Conservation (phyloP, 1,140 invertebrate genomes). For the Drosophila truncata region DNA sequence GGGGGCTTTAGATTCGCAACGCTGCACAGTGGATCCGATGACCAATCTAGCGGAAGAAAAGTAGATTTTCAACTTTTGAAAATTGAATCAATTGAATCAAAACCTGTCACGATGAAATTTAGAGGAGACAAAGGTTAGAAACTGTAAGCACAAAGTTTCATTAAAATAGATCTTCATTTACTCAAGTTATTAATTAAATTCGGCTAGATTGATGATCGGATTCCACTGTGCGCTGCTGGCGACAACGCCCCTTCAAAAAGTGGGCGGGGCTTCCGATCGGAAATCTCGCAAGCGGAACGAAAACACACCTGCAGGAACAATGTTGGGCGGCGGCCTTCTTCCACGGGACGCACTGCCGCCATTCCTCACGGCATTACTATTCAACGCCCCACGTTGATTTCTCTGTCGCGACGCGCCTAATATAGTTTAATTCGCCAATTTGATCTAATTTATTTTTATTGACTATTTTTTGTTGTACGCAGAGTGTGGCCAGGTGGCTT, state of each 20-base stretch:
- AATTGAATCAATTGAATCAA: too few species aligned
- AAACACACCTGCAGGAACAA: slow-evolving; percentile 74
- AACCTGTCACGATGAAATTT: too few species aligned
- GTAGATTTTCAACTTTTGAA: too few species aligned
- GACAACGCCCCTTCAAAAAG: slow-evolving; percentile 67
- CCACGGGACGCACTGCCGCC: slow-evolving; percentile 33
- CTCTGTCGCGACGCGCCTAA: slow-evolving; percentile 27
- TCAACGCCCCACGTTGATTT: slow-evolving; percentile 12
- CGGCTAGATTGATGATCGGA: too few species aligned
- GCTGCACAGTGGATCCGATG: too few species aligned
- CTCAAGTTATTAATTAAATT: too few species aligned
- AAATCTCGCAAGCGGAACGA: slow-evolving; percentile 22
- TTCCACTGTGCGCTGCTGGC: too few species aligned
- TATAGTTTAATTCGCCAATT: slow-evolving; percentile 39
- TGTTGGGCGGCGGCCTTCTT: slow-evolving; percentile 56
- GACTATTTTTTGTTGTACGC: slow-evolving; percentile 20
- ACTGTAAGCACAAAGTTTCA: too few species aligned
- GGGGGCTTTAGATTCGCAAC: slow-evolving; percentile 35
- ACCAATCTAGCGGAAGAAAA: too few species aligned
- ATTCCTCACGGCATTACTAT: slow-evolving; percentile 47
- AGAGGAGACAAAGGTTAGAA: too few species aligned
- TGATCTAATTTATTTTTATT: slow-evolving; percentile 30
- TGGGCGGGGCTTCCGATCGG: slow-evolving; percentile 59
- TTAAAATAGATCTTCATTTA: too few species aligned
- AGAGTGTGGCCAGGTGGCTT: background rate